Evolutionary conservation across 2,888 invertebrate species (phyloP), one percentile per base, ranked within the genome.

Genomic region (Tridacna crocea): DNA sequence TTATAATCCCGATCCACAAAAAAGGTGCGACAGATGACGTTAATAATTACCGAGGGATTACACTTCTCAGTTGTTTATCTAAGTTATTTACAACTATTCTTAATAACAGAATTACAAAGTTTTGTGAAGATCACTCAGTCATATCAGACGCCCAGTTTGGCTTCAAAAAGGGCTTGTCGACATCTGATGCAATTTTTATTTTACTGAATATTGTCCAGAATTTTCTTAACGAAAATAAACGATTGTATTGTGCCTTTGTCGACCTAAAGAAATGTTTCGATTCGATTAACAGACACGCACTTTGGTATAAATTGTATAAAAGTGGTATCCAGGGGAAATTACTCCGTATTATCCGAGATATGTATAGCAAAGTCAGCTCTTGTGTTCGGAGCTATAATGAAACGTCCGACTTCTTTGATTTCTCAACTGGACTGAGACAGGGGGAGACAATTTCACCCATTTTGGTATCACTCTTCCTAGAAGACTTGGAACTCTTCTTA

Each of bases 131-230:
- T 22, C 46, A 77, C 24, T 60, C 26, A 46, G 26, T 11, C 13
- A 72, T 80, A 19, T 72, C 72, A n/a, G 80, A 80, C 36, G 46
- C 68, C 4, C 77, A 80, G 26, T 73, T 77, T 60, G 77, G 77
- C 22, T 77, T 77, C 60, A 55, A 66, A 4, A 66, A 72, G 17
- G 72, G 79, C 15, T 19, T 8, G 27, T 82, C 79, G 11, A 82
- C 79, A 11, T 26, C 65, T 15, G 79, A 82, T 78, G 75, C 75
- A 8, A 72, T 65, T 6, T 72, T 51, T 61, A 51, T 51, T 36
- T 24, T 78, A 15, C n/a, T 47, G 10, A 19, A 13, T 24, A 24
- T 78, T 13, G 55, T 73, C 3, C 55, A 73, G 8, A 24, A 73
- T 27, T 65, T 36, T 36, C 36, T 73, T 36, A 55, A 19, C 19